Evolutionary conservation across 2,797 vertebrate genomes (phyloP).

Genomic region (Clarias laeviceps): DNA sequence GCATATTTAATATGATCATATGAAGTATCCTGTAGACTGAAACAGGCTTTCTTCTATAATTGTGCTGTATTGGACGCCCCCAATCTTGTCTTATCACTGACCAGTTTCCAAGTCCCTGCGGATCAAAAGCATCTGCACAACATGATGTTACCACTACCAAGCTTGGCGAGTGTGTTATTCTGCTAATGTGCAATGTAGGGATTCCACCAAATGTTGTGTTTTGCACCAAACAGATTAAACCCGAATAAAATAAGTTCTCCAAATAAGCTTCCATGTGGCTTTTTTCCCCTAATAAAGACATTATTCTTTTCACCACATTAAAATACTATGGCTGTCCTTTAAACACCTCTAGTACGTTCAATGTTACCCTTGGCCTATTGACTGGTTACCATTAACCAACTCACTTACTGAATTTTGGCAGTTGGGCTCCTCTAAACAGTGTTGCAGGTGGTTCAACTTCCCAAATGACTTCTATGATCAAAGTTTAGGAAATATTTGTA

Average conservation of each 20-base stretch:
- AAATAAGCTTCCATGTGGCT: background rate
- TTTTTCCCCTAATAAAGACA: background rate
- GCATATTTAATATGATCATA: background rate
- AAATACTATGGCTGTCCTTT: background rate
- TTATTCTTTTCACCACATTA: background rate
- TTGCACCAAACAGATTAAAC: background rate
- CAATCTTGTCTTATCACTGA: background rate
- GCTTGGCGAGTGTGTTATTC: background rate
- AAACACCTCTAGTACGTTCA: background rate
- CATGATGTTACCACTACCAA: background rate
- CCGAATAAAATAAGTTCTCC: background rate
- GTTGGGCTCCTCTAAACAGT: background rate
- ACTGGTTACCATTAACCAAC: background rate
- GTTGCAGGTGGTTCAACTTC: background rate
- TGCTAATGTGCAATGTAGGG: background rate
- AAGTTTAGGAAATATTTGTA: background rate
- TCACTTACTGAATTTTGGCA: background rate
- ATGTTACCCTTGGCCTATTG: background rate
- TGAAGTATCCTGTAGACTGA: background rate
- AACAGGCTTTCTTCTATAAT: background rate
- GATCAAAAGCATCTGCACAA: background rate
- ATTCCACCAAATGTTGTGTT: background rate
- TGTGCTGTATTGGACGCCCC: background rate
- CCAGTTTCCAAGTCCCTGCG: background rate
- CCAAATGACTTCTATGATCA: background rate